These are phyloP conservation scores for Thalassarche chlororhynchos DNA, from an alignment of 2,113 vertebrate genomes.

Conservation along the genomic window DNA sequence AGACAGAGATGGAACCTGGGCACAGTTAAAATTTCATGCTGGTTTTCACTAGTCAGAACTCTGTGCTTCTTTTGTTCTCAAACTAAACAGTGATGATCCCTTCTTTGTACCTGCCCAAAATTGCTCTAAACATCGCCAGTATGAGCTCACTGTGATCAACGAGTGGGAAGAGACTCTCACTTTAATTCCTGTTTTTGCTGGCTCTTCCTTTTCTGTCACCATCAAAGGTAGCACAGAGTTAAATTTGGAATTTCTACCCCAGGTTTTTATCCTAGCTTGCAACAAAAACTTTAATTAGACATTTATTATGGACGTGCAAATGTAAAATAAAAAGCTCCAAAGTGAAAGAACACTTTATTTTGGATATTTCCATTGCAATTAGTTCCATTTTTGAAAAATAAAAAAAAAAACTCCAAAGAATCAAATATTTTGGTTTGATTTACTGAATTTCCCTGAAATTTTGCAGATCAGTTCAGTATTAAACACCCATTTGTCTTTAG, in stretches of 20 bases:
- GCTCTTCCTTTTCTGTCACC: background rate
- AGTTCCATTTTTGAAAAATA: background rate
- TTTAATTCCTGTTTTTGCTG: background rate
- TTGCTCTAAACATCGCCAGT: background rate
- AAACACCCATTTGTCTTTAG: background rate
- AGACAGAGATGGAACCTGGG: background rate
- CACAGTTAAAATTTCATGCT: background rate
- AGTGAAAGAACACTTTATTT: background rate
- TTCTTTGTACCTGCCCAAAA: background rate
- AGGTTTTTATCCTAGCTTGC: background rate
- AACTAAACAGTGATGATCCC: background rate
- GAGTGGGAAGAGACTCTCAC: background rate
- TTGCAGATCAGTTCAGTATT: background rate
- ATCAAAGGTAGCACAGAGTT: background rate
- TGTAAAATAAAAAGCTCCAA: background rate
- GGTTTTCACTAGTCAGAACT: background rate
- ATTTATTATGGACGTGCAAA: background rate
- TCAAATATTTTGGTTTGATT: background rate
- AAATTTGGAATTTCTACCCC: background rate
- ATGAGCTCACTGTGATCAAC: background rate
- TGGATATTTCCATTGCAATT: background rate
- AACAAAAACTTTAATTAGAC: background rate
- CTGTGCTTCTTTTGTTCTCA: background rate
- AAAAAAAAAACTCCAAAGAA: background rate
- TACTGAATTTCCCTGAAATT: background rate